phyloP scores from a whole-genome alignment of 2,113 vertebrate species.

The Cyanoliseus patagonus region DNA sequence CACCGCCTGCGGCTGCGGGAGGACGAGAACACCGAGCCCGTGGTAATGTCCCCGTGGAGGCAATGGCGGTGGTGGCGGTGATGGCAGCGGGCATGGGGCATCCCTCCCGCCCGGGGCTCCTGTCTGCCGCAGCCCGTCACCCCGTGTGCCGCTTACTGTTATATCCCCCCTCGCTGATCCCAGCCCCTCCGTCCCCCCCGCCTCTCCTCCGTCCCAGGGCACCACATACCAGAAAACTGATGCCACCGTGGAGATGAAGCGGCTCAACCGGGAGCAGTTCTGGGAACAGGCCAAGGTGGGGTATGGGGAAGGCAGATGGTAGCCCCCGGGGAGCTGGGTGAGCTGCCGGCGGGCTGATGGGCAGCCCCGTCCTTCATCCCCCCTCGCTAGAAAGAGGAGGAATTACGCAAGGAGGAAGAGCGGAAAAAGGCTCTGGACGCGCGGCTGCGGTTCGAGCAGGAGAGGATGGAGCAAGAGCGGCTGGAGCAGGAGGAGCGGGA shows the following conservation, averaged over 20 bases:
- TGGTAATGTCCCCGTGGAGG: slow-evolving; percentile 71
- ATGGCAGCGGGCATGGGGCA: rapidly evolving
- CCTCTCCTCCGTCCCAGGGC: slow-evolving; percentile 77
- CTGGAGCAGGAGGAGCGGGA: slow-evolving; percentile 95
- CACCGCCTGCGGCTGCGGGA: slow-evolving; percentile 89
- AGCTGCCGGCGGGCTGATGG: rapidly evolving
- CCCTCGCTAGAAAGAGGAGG: slow-evolving; percentile 88
- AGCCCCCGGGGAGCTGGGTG: rapidly evolving
- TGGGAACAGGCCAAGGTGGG: slow-evolving; percentile 97
- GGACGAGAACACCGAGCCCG: slow-evolving; percentile 80
- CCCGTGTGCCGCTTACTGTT: not conserved
- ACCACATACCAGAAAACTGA: slow-evolving; percentile 96
- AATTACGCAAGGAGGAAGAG: slow-evolving; percentile 94
- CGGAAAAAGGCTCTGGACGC: slow-evolving; percentile 88
- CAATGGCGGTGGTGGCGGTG: rapidly evolving
- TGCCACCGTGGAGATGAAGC: slow-evolving; percentile 96
- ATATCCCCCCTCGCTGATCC: not conserved
- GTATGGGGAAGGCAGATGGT: rapidly evolving
- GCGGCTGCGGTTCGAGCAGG: slow-evolving; percentile 91
- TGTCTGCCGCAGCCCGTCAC: not conserved
- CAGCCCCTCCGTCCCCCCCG: not conserved
- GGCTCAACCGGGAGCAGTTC: slow-evolving; percentile 96
- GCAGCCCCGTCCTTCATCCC: not conserved
- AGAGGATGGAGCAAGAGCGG: slow-evolving; percentile 93
- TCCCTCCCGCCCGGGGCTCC: not conserved